Evolutionary conservation across 2,113 vertebrate species (phyloP).

Genomic region (Xenotilapia longispinis): DNA sequence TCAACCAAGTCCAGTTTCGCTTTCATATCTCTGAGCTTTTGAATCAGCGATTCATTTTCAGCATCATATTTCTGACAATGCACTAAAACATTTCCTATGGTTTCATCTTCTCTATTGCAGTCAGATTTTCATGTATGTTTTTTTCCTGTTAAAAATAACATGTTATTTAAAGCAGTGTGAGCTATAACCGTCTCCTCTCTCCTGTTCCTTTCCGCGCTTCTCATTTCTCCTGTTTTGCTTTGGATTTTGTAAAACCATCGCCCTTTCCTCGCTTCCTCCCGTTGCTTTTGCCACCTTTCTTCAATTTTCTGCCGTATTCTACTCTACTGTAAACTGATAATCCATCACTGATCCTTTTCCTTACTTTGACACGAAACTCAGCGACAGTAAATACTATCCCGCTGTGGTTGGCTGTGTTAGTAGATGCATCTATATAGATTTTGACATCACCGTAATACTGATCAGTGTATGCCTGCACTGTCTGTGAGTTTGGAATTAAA

Average conservation of each 20-base stretch:
- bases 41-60: background rate
- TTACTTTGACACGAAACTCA: fast-evolving
- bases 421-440: background rate
- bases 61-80: background rate
- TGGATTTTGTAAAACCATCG: background rate
- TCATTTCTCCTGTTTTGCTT: background rate
- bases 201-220: fast-evolving
- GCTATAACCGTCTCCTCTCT: background rate
- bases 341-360: background rate
- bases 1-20: background rate
- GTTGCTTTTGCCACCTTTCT: background rate
- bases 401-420: background rate
- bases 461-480: background rate
- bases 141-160: background rate
- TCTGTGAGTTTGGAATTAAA: background rate
- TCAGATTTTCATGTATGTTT: background rate
- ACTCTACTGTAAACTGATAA: background rate
- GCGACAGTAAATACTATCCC: background rate
- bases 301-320: background rate
- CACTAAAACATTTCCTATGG: background rate
- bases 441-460: background rate
- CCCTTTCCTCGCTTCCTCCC: background rate
- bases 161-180: too few relatives aligned
- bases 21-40: background rate
- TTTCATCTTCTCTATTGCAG: background rate